Evolutionary conservation across 2,113 vertebrate species (phyloP).

Genomic region (Centropristis striata): DNA sequence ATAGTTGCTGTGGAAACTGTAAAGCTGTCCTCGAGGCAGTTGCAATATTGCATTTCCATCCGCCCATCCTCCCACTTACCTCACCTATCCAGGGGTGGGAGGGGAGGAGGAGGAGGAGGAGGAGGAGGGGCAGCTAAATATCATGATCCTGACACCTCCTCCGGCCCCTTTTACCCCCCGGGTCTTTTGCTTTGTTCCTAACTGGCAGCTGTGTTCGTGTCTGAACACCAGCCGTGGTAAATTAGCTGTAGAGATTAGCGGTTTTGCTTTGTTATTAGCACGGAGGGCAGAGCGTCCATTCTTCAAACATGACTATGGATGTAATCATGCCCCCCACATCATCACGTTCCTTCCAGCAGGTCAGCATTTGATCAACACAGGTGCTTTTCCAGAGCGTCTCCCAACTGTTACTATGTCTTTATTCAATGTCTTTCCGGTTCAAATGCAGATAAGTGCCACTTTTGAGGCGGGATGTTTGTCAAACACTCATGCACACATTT

Average conservation of each 20-base stretch:
- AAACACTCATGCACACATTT: constrained; percentile 59
- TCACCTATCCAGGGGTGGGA: constrained; percentile 27
- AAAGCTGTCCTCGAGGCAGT: constrained; percentile 59
- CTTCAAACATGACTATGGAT: constrained; percentile 33
- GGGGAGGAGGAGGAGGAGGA: neutral
- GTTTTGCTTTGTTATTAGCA: constrained; percentile 55
- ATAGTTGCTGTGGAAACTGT: constrained; percentile 83
- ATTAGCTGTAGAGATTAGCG: constrained; percentile 46
- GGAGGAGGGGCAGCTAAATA: neutral
- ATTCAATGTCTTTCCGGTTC: constrained; percentile 42
- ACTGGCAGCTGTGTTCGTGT: constrained; percentile 42
- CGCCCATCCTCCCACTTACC: constrained; percentile 15
- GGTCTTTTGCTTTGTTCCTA: constrained; percentile 23
- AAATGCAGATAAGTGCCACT: constrained; percentile 66
- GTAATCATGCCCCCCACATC: constrained; percentile 9
- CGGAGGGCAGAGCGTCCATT: constrained; percentile 20
- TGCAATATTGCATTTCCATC: constrained; percentile 55
- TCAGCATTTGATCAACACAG: constrained; percentile 5
- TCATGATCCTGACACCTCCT: constrained; percentile 23
- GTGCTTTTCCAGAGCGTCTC: neutral
- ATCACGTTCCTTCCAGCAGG: neutral
- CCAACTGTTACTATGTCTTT: constrained; percentile 29
- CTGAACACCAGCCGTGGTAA: constrained; percentile 19
- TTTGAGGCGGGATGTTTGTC: constrained; percentile 72
- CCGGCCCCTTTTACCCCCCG: neutral